Percentiles rank a stretch among this genome's conserved stretches.
These are phyloP conservation scores for Dipodomys ordii DNA, from an alignment of 2,113 vertebrate genomes.

Conservation along the genomic window DNA sequence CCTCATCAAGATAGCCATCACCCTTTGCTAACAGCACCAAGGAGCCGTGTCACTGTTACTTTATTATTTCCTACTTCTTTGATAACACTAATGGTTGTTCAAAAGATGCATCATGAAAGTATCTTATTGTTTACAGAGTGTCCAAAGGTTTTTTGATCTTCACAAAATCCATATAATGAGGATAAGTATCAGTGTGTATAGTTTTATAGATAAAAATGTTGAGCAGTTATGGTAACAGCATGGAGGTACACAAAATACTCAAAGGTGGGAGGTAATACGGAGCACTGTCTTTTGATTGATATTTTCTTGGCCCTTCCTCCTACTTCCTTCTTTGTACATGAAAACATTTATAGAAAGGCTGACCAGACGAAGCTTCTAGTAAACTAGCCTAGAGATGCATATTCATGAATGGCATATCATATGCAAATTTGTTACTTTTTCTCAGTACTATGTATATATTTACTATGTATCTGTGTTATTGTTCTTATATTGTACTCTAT, in stretches of 20 bases:
- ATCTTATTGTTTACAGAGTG: neutral
- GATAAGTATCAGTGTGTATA: neutral
- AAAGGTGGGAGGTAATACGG: neutral
- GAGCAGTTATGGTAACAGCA: neutral
- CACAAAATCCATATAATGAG: neutral
- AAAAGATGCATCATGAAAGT: neutral
- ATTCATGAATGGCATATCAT: neutral
- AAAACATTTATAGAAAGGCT: neutral
- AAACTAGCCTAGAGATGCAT: neutral
- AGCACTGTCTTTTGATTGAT: neutral
- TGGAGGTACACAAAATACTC: neutral
- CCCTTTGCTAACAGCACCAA: neutral
- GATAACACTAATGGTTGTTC: neutral
- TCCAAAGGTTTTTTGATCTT: neutral
- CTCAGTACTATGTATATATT: neutral
- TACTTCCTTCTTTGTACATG: neutral
- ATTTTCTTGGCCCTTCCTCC: neutral
- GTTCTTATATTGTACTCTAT: too few species aligned
- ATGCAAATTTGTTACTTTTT: conserved; percentile 20
- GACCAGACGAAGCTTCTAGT: neutral
- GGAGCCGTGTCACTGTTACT: neutral
- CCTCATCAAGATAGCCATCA: neutral
- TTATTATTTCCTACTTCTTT: neutral
- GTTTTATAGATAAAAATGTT: conserved; percentile 13
- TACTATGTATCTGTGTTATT: neutral